Evolutionary conservation across 2,797 vertebrate species (phyloP).

Genomic region (Calcarius lapponicus): DNA sequence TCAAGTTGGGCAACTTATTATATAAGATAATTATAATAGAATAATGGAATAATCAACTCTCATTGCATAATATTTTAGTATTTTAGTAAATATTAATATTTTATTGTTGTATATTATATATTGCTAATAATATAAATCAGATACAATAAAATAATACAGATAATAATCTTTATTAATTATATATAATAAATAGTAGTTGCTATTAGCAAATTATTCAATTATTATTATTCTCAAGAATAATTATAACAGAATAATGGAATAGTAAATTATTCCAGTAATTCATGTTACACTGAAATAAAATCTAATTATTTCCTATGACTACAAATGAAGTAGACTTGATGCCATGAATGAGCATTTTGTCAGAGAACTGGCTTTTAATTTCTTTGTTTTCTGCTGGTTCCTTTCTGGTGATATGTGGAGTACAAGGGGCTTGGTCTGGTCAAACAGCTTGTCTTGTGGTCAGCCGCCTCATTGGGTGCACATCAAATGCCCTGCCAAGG

Average conservation of each 20-base stretch:
- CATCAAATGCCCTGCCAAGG: not conserved
- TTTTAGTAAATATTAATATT: not conserved
- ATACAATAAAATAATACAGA: not conserved
- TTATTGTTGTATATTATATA: not conserved
- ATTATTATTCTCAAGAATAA: not conserved
- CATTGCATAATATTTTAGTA: not conserved
- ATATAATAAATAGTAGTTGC: not conserved
- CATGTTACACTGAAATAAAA: not conserved
- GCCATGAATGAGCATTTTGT: not conserved
- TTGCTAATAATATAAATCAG: not conserved
- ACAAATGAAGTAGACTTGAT: not conserved
- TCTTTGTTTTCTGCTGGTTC: not conserved
- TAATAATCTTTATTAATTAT: not conserved
- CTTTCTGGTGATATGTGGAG: not conserved
- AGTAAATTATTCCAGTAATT: not conserved
- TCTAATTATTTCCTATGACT: not conserved
- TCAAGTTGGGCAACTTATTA: not conserved
- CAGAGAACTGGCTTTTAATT: not conserved
- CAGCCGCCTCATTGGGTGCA: not conserved
- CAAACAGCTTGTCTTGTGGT: not conserved
- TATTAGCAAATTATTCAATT: not conserved
- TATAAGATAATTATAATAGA: not conserved
- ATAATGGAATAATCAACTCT: not conserved
- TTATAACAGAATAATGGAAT: not conserved
- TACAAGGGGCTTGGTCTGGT: not conserved